Evolutionary conservation across 2,797 vertebrate genomes (phyloP), one percentile per base, ranked within the genome.

Genomic region (Octomys mimax): DNA sequence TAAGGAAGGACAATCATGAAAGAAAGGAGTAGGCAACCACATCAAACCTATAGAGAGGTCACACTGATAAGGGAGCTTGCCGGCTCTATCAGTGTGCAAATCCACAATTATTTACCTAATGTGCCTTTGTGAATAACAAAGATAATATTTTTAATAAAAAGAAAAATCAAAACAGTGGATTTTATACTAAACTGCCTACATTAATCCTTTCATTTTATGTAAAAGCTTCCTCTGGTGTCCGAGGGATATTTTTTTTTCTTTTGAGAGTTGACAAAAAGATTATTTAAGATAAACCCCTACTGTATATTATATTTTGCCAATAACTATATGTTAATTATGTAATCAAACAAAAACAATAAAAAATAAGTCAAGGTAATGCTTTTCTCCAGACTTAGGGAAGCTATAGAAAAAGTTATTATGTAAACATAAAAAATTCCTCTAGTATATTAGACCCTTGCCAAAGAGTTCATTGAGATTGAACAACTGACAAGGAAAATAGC

Each of bases 191-290:
- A 91, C 46, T 66, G 31, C 52, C 6, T 77, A 59, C 14, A 59
- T 91, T 87, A 93, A 57, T 79, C 36, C 80, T 95, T 96, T 96
- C 95, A 84, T 95, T 98, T 97, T 94, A 96, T 77, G 88, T 92
- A 61, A 97, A 97, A 89, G 96, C 97, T 98, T 97, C 98, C 97
- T 97, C 97, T 97, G 95, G 97, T 97, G 98, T 94, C 33, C 52
- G 73, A 36, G 71, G 71, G 36, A 54, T 22, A 96, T 96, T 96
- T 96, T 71, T 77, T 90, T 92, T 96, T 95, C 95, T 71, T 77
- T 90, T 90, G 31, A 86, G 22, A 81, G 26, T 73, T 94, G 28
- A 31, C 14, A 91, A 62, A 97, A 62, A 97, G 39, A 7, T 9
- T 93, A 42, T 42, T 91, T 42, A 78, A 96, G 31, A 85, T 89